Evolutionary conservation across 2,797 vertebrate genomes (phyloP), one percentile per base, ranked within the genome.

Genomic region (Lutjanus argentimaculatus): DNA sequence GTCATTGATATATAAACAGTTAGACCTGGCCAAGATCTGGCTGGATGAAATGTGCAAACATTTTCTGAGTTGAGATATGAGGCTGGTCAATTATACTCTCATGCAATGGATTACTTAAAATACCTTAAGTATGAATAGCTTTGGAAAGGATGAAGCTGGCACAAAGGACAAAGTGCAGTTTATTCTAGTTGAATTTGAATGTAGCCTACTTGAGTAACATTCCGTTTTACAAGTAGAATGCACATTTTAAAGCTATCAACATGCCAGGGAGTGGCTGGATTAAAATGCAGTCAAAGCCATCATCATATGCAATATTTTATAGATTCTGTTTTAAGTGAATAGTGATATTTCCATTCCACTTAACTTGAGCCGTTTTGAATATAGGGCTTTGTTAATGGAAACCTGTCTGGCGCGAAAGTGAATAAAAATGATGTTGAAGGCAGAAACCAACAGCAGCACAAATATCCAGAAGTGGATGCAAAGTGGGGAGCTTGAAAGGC

Each of bases 401-500:
- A 72, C 68, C 15, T 51, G 52, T 65, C 19, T 40, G 52, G 0
- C 0, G 2, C 70, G 36, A 25, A 25, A 69, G 46, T 67, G 42
- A 51, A 16, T 56, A 1, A 46, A 53, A 76, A 40, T 63, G 43
- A 15, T 17, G 76, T 78, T 53, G n/a, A 77, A 53, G 48, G 48
- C 56, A 71, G 17, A 74, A 78, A 79, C 36, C 59, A 45, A 12
- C 75, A 80, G 36, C 1, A 10, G 70, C 46, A 25, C 66, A 79
- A 79, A 83, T 65, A 82, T 75, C 57, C 57, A 77, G 77, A 84
- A 75, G 55, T 88, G 42, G 17, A 64, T 78, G 56, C 19, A 75
- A 71, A 75, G 58, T 40, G 30, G 48, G 14, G 17, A 45, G 56
- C 75, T 85, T 83, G 67, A 90, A 86, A 85, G 88, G 65, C 74